Evolutionary conservation across 2,888 invertebrate genomes (phyloP).

Genomic region (Cordilura impudica): DNA sequence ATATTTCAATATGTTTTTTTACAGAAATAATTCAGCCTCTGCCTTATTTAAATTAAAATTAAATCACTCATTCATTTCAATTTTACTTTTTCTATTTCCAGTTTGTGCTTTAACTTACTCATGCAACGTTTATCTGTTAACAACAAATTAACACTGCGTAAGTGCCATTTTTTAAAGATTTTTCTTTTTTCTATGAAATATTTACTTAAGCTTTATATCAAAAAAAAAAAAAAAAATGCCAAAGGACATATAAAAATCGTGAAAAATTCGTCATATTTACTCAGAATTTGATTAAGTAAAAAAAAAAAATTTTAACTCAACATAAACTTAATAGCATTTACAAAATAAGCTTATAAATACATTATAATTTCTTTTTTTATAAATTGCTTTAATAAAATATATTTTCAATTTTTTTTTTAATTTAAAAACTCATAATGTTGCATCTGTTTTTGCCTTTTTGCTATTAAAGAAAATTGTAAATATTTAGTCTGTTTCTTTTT

Average conservation of each 20-base stretch:
- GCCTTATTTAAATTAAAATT: no score
- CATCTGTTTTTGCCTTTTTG: no score
- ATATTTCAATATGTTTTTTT: no score
- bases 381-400: no score
- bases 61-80: neutral
- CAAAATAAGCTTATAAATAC: no score
- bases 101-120: constrained; percentile 46
- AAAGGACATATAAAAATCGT: neutral
- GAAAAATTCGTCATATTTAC: neutral
- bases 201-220: neutral
- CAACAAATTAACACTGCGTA: constrained; percentile 55
- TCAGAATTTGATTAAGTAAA: neutral
- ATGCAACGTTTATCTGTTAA: constrained; percentile 54
- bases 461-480: no score
- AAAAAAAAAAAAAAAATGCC: neutral
- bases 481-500: neutral
- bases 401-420: no score
- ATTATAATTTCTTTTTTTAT: no score
- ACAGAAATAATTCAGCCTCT: no score
- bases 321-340: no score
- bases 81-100: constrained; percentile 29
- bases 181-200: neutral
- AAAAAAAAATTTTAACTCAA: neutral
- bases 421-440: no score
- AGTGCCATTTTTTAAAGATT: constrained; percentile 35